A percentile compares a stretch with the other conserved stretches of the same genome.
These are phyloP conservation scores for Cebidichthys violaceus DNA, from an alignment of 2,113 vertebrate genomes.

Conservation along the genomic window DNA sequence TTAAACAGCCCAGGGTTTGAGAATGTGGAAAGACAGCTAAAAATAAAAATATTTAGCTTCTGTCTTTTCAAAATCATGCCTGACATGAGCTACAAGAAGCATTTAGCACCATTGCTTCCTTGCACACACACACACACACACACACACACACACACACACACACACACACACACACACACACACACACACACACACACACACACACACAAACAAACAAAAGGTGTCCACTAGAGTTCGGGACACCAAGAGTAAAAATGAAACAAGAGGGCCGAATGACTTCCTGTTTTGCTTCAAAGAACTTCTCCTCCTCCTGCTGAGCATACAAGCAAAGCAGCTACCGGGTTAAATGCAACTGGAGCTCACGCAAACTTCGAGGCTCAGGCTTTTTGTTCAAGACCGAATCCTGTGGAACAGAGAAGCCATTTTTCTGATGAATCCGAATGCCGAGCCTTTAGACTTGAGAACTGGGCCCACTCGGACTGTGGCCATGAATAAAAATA, in stretches of 20 bases:
- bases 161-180: no score
- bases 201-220: constrained; percentile 63
- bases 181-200: constrained; percentile 14
- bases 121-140: background rate
- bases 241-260: constrained; percentile 71
- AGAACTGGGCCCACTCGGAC: background rate
- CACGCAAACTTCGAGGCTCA: background rate
- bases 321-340: constrained; percentile 39
- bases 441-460: background rate
- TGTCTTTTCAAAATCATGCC: background rate
- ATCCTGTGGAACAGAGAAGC: background rate
- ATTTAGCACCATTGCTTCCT: background rate
- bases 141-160: constrained; percentile 18
- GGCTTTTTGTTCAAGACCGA: constrained; percentile 2
- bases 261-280: constrained; percentile 75
- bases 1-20: background rate
- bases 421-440: background rate
- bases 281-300: constrained; percentile 71
- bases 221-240: constrained; percentile 53
- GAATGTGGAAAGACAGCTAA: background rate
- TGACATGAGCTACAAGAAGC: background rate
- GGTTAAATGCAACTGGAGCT: constrained; percentile 37
- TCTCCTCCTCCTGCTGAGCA: constrained; percentile 54
- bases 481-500: background rate
- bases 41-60: background rate